A percentile compares a stretch with the other conserved stretches of the same genome.
These are phyloP conservation scores for Homarus gammarus DNA, from an alignment of 2,888 invertebrate species.

Conservation along the genomic window DNA sequence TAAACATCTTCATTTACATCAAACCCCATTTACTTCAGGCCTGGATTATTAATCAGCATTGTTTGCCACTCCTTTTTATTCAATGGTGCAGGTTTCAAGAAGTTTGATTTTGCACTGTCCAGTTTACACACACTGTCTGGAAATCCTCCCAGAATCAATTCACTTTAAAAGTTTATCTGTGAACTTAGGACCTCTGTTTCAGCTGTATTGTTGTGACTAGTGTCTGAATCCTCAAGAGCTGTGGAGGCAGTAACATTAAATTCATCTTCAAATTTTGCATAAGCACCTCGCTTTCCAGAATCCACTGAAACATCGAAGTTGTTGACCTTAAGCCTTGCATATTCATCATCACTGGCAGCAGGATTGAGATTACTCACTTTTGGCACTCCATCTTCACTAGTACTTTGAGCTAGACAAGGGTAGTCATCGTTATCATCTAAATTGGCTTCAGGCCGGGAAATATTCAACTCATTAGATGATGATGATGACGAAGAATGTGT, in stretches of 20 bases:
- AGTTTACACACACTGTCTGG: no score
- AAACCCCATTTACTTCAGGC: neutral
- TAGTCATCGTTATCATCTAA: conserved; percentile 39
- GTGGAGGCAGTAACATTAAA: conserved; percentile 54
- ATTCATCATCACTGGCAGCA: conserved; percentile 60
- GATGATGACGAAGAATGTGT: conserved; percentile 60
- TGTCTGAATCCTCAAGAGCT: conserved; percentile 46
- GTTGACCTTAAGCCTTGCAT: conserved; percentile 60
- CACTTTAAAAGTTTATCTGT: conserved; percentile 26
- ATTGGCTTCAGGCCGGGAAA: conserved; percentile 52
- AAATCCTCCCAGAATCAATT: neutral
- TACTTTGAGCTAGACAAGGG: conserved; percentile 24
- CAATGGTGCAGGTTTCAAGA: neutral
- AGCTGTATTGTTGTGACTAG: conserved; percentile 29
- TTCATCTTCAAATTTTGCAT: conserved; percentile 65
- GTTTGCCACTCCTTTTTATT: neutral
- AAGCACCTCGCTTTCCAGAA: conserved; percentile 62
- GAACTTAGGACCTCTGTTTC: conserved; percentile 34
- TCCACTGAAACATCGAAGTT: conserved; percentile 59
- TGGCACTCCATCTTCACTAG: conserved; percentile 21
- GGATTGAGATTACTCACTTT: conserved; percentile 55
- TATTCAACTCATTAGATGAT: conserved; percentile 67
- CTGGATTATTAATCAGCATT: neutral
- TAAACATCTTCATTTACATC: neutral
- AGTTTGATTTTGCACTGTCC: no score